Conservation (phyloP, 2,113 vertebrate species). For the Sinocyclocheilus anshuiensis region DNA sequence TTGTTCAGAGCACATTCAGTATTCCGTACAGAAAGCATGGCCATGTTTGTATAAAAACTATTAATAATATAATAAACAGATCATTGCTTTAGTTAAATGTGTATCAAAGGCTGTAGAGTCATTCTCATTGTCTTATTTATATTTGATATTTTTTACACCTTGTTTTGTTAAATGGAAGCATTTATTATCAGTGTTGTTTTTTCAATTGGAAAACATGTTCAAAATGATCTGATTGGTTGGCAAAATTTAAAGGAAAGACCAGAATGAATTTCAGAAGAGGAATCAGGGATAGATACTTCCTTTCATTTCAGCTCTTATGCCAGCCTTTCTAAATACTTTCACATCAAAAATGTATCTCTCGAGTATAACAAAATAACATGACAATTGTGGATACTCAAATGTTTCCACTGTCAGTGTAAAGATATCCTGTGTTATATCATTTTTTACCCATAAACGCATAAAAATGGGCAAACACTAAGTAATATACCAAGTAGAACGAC, state of each 20-base stretch:
- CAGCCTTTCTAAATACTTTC: background rate
- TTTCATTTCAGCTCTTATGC: background rate
- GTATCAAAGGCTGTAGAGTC: constrained; percentile 63
- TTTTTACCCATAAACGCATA: too few relatives aligned
- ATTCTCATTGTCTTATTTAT: constrained; percentile 70
- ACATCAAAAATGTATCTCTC: background rate
- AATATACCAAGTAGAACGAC: background rate
- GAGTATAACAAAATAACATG: background rate
- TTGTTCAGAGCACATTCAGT: constrained; percentile 72
- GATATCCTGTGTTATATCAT: background rate
- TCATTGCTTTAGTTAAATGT: constrained; percentile 70
- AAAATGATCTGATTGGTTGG: background rate
- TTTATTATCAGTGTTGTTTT: constrained; percentile 34
- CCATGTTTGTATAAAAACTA: constrained; percentile 67
- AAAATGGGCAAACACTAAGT: background rate
- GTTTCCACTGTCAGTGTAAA: background rate
- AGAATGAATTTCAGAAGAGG: background rate
- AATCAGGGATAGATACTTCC: background rate
- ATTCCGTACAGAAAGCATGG: constrained; percentile 64
- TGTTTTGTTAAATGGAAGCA: constrained; percentile 60
- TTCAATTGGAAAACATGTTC: background rate
- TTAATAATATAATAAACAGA: constrained; percentile 54
- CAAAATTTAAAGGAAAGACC: background rate
- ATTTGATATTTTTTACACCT: constrained; percentile 67
- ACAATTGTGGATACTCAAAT: background rate